A percentile compares a stretch with the other conserved stretches of the same genome.
These are phyloP conservation scores for Drosophila mayri DNA, from an alignment of 1,140 invertebrate species.

Conservation along the genomic window DNA sequence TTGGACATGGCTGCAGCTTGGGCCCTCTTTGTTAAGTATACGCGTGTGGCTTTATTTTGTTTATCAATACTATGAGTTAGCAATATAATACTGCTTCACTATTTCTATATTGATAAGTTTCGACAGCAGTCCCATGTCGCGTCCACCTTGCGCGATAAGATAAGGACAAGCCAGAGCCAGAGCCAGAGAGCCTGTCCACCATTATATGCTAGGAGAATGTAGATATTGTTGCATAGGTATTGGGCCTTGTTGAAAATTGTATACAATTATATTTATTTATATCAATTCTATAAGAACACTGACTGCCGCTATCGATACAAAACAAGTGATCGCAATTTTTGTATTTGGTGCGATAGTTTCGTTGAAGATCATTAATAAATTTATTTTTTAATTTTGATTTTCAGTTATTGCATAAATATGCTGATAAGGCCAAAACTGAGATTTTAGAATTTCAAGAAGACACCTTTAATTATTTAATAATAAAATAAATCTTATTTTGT, in stretches of 20 bases:
- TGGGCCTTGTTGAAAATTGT: not conserved
- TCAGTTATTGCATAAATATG: no score
- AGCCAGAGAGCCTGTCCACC: slow-evolving; percentile 13
- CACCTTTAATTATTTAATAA: not conserved
- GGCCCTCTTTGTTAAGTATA: slow-evolving; percentile 12
- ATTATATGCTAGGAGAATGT: slow-evolving; percentile 10
- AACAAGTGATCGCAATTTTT: not conserved
- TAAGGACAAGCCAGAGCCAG: slow-evolving; percentile 14
- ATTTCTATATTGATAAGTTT: slow-evolving; percentile 49
- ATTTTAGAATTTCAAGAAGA: no score
- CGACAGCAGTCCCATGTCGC: slow-evolving; percentile 18
- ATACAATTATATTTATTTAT: slow-evolving; percentile 5
- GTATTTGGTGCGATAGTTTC: not conserved
- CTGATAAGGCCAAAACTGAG: no score
- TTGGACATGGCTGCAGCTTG: slow-evolving; percentile 47
- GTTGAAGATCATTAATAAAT: not conserved
- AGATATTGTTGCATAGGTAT: not conserved
- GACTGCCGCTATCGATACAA: not conserved
- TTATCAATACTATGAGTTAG: slow-evolving; percentile 41
- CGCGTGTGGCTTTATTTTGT: slow-evolving; percentile 24
- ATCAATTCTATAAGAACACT: not conserved
- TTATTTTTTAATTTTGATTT: not conserved
- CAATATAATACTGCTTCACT: slow-evolving; percentile 26
- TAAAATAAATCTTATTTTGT: not conserved
- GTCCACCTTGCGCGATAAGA: slow-evolving; percentile 51